These are phyloP conservation scores for Edolisoma coerulescens DNA, from an alignment of 2,113 vertebrate genomes.

Conservation along the genomic window DNA sequence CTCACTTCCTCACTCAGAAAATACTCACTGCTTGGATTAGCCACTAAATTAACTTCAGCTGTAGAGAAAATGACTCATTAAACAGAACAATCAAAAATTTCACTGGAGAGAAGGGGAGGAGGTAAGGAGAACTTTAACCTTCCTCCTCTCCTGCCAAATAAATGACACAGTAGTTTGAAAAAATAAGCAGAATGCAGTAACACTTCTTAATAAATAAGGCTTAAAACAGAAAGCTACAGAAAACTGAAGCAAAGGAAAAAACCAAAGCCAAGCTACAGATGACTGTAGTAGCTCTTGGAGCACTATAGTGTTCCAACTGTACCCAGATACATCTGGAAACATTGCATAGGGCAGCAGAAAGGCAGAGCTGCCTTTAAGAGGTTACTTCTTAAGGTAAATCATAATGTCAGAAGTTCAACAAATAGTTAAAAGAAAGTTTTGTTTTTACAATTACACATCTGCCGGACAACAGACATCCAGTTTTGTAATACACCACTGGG, in stretches of 20 bases:
- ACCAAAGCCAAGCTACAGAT: not conserved
- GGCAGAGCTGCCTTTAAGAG: not conserved
- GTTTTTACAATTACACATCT: not conserved
- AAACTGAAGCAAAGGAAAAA: not conserved
- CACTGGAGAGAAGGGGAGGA: constrained; percentile 13
- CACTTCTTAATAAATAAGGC: not conserved
- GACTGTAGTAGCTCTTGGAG: not conserved
- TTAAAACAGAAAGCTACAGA: not conserved
- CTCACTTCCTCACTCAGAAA: constrained; percentile 24
- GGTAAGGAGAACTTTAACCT: constrained; percentile 38
- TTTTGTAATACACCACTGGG: not conserved
- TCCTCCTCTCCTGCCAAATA: not conserved
- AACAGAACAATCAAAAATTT: constrained; percentile 48
- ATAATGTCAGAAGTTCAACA: not conserved
- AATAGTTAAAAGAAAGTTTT: not conserved
- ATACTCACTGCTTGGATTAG: constrained; percentile 29
- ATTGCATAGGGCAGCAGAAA: not conserved
- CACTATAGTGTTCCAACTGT: not conserved
- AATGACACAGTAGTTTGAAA: not conserved
- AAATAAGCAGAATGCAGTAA: not conserved
- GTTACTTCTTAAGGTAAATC: not conserved
- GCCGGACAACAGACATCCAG: not conserved
- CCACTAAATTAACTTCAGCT: constrained; percentile 55
- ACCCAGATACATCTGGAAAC: not conserved
- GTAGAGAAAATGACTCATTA: constrained; percentile 54